Evolutionary conservation across 2,797 vertebrate genomes (phyloP).

Genomic region (Vireo griseus): DNA sequence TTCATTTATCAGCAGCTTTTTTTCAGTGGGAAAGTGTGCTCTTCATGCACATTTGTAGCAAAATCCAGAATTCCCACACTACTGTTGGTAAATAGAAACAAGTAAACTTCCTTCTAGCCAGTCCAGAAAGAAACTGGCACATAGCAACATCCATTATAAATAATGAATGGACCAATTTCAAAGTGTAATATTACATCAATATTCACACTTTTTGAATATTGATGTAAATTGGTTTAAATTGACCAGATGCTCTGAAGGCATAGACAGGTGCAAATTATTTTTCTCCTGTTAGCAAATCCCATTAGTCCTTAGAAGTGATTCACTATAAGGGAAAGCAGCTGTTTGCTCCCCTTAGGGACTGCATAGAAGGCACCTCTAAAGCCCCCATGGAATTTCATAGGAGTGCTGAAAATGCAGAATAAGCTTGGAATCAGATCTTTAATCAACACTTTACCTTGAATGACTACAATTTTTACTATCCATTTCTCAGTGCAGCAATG

Average conservation of each 20-base stretch:
- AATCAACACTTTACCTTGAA: constrained; percentile 2
- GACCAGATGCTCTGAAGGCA: constrained; percentile 48
- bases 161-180: neutral
- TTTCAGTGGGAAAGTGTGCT: neutral
- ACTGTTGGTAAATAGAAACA: neutral
- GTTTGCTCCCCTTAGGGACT: neutral
- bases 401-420: constrained; percentile 12
- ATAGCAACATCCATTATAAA: neutral
- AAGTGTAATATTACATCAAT: constrained; percentile 7
- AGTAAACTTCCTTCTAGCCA: neutral
- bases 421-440: neutral
- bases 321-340: constrained; percentile 25
- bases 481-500: neutral
- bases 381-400: neutral
- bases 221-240: constrained; percentile 48
- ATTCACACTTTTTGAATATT: constrained; percentile 19
- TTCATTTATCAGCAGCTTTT: neutral
- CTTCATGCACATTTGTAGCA: neutral
- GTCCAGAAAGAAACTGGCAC: neutral
- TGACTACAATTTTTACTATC: neutral
- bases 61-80: neutral
- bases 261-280: constrained; percentile 43
- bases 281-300: constrained; percentile 28
- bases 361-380: neutral
- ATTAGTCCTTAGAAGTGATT: neutral